These are phyloP conservation scores for Hydriomena furcata DNA, from an alignment of 2,888 invertebrate genomes.

Conservation along the genomic window DNA sequence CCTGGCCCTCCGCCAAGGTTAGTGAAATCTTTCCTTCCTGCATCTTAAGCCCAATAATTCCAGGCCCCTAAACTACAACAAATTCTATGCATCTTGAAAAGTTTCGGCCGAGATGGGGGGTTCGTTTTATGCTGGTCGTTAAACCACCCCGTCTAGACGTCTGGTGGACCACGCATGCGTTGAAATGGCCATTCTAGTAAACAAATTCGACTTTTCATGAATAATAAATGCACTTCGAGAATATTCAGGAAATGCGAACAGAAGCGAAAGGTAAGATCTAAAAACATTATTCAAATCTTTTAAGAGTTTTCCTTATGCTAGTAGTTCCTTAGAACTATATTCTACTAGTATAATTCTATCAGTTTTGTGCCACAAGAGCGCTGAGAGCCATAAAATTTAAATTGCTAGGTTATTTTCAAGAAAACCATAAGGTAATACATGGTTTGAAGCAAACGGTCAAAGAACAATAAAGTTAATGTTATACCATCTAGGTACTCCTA, in stretches of 20 bases:
- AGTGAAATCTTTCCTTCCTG: slow-evolving; percentile 51
- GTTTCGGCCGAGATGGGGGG: slow-evolving; percentile 29
- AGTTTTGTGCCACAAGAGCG: too few relatives aligned
- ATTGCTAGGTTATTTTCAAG: too few relatives aligned
- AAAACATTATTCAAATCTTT: background rate
- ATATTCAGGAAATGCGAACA: slow-evolving; percentile 25
- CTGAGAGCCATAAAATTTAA: too few relatives aligned
- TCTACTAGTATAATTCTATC: too few relatives aligned
- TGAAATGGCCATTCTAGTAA: slow-evolving; percentile 37
- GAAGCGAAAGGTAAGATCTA: slow-evolving; percentile 1
- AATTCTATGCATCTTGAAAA: slow-evolving; percentile 22
- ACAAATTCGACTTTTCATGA: slow-evolving; percentile 39
- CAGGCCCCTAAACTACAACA: slow-evolving; percentile 35
- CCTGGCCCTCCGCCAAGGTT: slow-evolving; percentile 55
- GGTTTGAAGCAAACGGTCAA: too few relatives aligned
- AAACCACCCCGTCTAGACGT: slow-evolving; percentile 71
- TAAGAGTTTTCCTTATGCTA: background rate
- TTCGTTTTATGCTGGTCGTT: slow-evolving; percentile 42
- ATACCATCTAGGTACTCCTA: too few relatives aligned
- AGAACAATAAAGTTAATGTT: too few relatives aligned
- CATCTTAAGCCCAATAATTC: slow-evolving; percentile 26
- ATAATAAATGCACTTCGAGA: slow-evolving; percentile 34
- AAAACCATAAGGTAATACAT: too few relatives aligned
- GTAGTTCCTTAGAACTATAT: too few relatives aligned
- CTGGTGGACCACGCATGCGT: slow-evolving; percentile 60